Base-by-base conservation (phyloP, 2,888 invertebrate genomes). In the Thymelicus acteon region DNA sequence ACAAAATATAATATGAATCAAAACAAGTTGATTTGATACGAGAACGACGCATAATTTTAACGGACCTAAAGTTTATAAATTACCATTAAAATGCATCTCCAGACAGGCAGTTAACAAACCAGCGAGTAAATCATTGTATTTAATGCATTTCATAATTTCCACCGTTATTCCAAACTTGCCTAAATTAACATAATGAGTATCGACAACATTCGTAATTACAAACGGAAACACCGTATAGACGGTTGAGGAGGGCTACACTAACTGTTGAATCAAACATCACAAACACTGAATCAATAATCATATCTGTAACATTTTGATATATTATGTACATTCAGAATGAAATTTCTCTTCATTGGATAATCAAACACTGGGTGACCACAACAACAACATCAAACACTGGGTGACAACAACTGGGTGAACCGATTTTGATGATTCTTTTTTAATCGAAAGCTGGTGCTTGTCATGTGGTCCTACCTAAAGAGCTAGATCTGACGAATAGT, bases 121-220 rank as follows among this genome's bases (percentile, higher is more conserved):
- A 49, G 15, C 15, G n/a, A 63, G 37, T 63, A 63, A 63, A 63
- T 63, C 62, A 63, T 63, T 7, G 37, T 63, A 49, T 63, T 63
- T 49, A 63, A 63, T 63, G 62, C 37, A 63, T 63, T 63, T 63
- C 62, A 63, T 63, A 63, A 49, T 49, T 63, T 63, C 44, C 15
- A 48, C 62, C 62, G 62, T 72, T 52, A 67, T 49, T n/a, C 31
- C 31, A 54, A 19, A 63, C 47, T 67, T 44, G 58, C 47, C 37
- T 58, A 62, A 52, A 68, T 68, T 68, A 72, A 48, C 64, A 72
- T 72, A 72, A 72, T 70, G 67, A 68, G 68, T 69, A 64, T 74
- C 66, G 63, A 72, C 64, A 73, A 73, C 67, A 74, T 73, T 67
- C 58, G 71, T 74, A 67, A 69, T 71, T 67, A 72, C 73, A 73